Base-by-base conservation (phyloP, 2,797 vertebrate genomes). In the Miichthys miiuy region DNA sequence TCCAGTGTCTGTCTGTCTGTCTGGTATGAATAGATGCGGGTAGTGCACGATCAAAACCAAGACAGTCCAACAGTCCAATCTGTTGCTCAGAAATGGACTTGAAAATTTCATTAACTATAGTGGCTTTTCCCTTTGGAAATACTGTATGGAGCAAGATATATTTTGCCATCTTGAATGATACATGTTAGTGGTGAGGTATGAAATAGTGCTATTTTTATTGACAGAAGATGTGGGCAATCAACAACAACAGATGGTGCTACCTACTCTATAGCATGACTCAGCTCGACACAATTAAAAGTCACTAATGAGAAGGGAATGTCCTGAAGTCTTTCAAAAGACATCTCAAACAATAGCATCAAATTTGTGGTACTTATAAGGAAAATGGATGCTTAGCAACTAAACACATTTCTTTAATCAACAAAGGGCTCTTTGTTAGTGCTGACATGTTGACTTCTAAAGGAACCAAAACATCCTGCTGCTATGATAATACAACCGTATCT, bases 1-100 rank as follows among this genome's bases (percentile, higher is more conserved):
- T 62, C 6, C 5, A 5, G 69, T 63, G 79, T 81, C 78, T 77
- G 67, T 67, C 78, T 77, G 67, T 67, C 67, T 75, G 66, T 61
- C n/a, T 44, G 47, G 21, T 46, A 27, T 38, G 71, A 85, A 72
- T 30, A 58, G 54, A 76, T 56, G 72, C 41, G 80, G 44, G 60
- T 42, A 75, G 38, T 38, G 68, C 78, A 77, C 5, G 18, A 30
- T 58, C 13, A 66, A 80, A 83, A 72, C 42, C 78, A 12, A 44
- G 63, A 12, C 23, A 56, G 57, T 48, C 25, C 61, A 67, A 79
- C 64, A 69, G 74, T 75, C 63, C 27, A 62, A 75, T 61, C 44
- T 69, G 58, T 63, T 10, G 38, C 75, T 81, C 27, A 74, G 71
- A 66, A 80, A 82, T 13, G 42, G 55, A 82, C 65, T 44, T 55